These are phyloP conservation scores for Andricus curvator DNA, from an alignment of 2,888 invertebrate genomes.

Conservation along the genomic window DNA sequence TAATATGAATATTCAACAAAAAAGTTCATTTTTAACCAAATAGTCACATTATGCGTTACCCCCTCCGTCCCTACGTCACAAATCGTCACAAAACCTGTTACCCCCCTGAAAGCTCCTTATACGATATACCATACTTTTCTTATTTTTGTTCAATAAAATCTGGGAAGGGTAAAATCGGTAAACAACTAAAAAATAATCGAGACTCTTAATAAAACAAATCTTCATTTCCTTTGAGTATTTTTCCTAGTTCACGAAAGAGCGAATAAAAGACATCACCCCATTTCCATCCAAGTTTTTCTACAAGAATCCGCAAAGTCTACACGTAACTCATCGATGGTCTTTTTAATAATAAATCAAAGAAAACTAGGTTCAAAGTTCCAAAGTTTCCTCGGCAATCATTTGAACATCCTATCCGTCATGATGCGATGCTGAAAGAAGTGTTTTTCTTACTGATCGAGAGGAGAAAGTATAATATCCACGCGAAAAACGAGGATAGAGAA, in stretches of 20 bases:
- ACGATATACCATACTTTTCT: neutral
- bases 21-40: too few relatives aligned
- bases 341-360: constrained; percentile 14
- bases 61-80: too few relatives aligned
- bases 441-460: neutral
- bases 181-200: constrained; percentile 4
- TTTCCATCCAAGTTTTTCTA: constrained; percentile 5
- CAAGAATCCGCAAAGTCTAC: constrained; percentile 5
- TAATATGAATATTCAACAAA: too few relatives aligned
- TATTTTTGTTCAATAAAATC: constrained; percentile 13
- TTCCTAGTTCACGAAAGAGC: constrained; percentile 22
- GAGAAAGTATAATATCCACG: constrained; percentile 1
- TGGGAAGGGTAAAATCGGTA: neutral
- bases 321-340: constrained; percentile 6
- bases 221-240: constrained; percentile 31
- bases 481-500: neutral
- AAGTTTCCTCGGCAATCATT: neutral
- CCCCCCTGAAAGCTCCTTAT: too few relatives aligned
- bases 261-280: neutral
- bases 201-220: neutral
- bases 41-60: too few relatives aligned
- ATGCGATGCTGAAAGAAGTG: neutral
- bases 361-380: neutral
- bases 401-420: constrained; percentile 7
- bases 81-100: too few relatives aligned